Base-by-base conservation (phyloP, 1,140 invertebrate species). In the Pogonomyrmex barbatus region DNA sequence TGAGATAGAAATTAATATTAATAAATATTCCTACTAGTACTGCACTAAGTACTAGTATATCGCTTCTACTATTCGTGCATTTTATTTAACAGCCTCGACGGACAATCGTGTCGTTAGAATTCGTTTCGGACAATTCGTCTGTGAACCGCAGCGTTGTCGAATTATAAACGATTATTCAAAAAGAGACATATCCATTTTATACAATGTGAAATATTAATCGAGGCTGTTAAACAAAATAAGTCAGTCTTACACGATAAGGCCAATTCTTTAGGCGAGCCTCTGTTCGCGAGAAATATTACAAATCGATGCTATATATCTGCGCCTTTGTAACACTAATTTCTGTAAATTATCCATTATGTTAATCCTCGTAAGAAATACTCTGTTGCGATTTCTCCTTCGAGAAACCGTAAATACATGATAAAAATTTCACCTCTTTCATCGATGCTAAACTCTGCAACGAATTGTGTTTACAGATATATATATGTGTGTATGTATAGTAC, bases 171-270 rank as follows among this genome's bases (percentile, higher is more conserved):
- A 63, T 65, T 50, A 45, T 1, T 58, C 50, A 78, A 54, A 68
- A 33, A 56, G 39, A 56, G 8, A 58, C 14, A 36, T 45, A 71
- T 10, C 12, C 30, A 10, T 47, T 3, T 82, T 81, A 70, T 30
- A 52, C 12, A 12, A 67, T 75, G n/a, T 68, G 24, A 73, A 65
- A 56, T 63, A 50, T 85, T 70, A 68, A 56, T 77, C 86, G 87
- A 86, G 88, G 91, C 91, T 91, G 87, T 91, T 91, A 92, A 83
- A 67, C 63, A 67, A 24, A 24, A 88, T 81, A 87, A 89, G 90
- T 94, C 93, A 94, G 93, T 94, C 93, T 94, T 93, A 92, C 91
- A 81, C 87, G 88, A 89, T 93, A 94, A 94, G 93, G 93, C 79
- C 92, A 91, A 91, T 93, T 91, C 39, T 92, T 90, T 91, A 91